A percentile compares a stretch with the other conserved stretches of the same genome.
Evolutionary conservation across 2,797 vertebrate genomes (phyloP).

Genomic region (Fundulus diaphanus): DNA sequence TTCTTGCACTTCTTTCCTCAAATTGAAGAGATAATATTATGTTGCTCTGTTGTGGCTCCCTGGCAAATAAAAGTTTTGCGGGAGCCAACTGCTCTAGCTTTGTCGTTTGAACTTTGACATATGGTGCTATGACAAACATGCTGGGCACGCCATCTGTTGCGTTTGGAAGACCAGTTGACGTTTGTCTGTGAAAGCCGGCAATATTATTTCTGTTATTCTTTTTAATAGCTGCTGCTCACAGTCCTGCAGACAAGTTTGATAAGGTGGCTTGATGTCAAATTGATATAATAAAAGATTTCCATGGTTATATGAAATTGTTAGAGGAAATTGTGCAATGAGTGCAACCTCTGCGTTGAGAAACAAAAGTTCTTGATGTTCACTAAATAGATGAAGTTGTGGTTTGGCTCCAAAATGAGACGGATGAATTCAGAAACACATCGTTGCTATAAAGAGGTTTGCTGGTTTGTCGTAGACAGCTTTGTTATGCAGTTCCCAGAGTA

Average conservation of each 20-base stretch:
- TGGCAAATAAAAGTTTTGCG: not conserved
- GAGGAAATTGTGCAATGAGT: not conserved
- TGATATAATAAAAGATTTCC: conserved; percentile 10
- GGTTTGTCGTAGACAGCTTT: conserved; percentile 4
- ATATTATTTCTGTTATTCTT: conserved; percentile 16
- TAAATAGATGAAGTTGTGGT: not conserved
- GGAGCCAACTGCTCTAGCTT: not conserved
- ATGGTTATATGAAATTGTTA: not conserved
- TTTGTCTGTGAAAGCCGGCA: not conserved
- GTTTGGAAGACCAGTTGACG: not conserved
- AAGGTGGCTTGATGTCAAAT: not conserved
- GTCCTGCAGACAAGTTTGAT: not conserved
- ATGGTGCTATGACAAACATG: not conserved
- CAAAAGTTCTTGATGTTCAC: not conserved
- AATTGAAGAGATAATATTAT: not conserved
- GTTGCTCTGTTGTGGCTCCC: not conserved
- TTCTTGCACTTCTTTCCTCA: not conserved
- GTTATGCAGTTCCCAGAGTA: not conserved
- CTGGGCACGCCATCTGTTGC: not conserved
- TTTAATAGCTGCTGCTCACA: not conserved
- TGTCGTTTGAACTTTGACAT: not conserved
- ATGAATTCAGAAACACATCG: not conserved
- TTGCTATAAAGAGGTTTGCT: not conserved
- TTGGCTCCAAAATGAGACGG: conserved; percentile 9
- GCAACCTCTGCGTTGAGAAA: conserved; percentile 9